Base-by-base conservation (phyloP, 2,888 invertebrate genomes). In the Andrena flavipes region DNA sequence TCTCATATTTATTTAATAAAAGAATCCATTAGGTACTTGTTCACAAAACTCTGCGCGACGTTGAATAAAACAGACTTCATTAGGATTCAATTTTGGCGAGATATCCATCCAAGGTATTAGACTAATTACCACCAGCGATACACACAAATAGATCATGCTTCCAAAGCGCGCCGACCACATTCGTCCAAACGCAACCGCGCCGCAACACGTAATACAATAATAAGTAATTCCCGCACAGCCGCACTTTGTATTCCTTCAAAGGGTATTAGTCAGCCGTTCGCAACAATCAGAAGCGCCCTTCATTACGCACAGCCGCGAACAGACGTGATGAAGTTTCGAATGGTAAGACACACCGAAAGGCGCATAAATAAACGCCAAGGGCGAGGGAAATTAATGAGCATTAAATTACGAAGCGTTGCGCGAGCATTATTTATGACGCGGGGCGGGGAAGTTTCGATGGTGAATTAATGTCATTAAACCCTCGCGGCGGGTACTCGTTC, bases 291-390 rank as follows among this genome's bases (percentile, higher is more conserved):
- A 73, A 73, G 48, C 56, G 59, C 51, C 60, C 60, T 59, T 54
- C 29, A 72, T 76, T 73, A 72, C 49, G 30, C 33, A 73, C 73
- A 54, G 63, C 30, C 23, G 73, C 56, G 56, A 73, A 49, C 73
- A 49, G 59, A 35, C 73, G 72, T 20, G 56, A 71, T 64, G 42
- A 56, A 51, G 77, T 73, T 65, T 26, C 49, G 74, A 60, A 51
- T 26, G 35, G 65, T 33, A 59, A 77, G 77, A 65, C 65, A 74
- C 77, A 23, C 51, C 65, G 69, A 76, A 72, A 64, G 60, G 33
- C n/a, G 71, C 77, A 65, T 80, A 71, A 65, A 77, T 77, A 71
- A 77, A 79, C 71, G 71, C 71, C 62, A 23, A 68, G 16, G 51
- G 42, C 13, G 48, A 20, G 42, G 6, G 48, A 68, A 78, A 81